Evolutionary conservation across 2,888 invertebrate genomes (phyloP), one percentile per base, ranked within the genome.

Genomic region (Apantesis nais): DNA sequence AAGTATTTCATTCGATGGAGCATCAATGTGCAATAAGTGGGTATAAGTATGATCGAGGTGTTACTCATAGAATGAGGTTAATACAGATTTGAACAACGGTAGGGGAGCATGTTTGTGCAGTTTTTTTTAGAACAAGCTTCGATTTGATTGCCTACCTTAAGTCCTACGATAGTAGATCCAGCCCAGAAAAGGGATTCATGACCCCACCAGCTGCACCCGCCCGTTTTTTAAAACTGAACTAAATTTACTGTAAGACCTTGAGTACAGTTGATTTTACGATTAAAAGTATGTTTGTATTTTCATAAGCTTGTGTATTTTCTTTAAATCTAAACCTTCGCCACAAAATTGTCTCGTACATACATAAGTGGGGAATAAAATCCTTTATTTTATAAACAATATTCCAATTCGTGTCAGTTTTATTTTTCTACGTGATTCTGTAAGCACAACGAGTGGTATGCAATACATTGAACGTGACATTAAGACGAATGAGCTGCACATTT

Each of bases 391-490:
- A 52, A 52, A n/a, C 48, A 9, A 52, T 52, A 52, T n/a, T 66
- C 31, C 31, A 70, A 55, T 66, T 25, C 2, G 22, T 37, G 5
- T 62, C 62, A 72, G 66, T 72, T 72, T 76, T 74, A 65, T 71
- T 5, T 37, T 37, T 34, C 25, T 52, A 70, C 69, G 60, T 69
- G 73, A 74, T 73, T 79, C 74, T 29, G 74, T 75, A 68, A 78
- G 58, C 66, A 66, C 73, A 62, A 66, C 68, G 75, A 77, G 77
- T 70, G 74, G 74, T 69, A 79, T 75, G 72, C 67, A 39, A 65
- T 77, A 74, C 70, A 75, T 73, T 80, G 81, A 74, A 85, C 83
- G 81, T 82, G 82, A 83, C 83, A 78, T 80, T 76, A 77, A 73
- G 74, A 73, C 73, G 71, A 79, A 78, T 77, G 76, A 76, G 73